Conservation (phyloP, 2,888 invertebrate genomes). For the Drosophila bunnanda region DNA sequence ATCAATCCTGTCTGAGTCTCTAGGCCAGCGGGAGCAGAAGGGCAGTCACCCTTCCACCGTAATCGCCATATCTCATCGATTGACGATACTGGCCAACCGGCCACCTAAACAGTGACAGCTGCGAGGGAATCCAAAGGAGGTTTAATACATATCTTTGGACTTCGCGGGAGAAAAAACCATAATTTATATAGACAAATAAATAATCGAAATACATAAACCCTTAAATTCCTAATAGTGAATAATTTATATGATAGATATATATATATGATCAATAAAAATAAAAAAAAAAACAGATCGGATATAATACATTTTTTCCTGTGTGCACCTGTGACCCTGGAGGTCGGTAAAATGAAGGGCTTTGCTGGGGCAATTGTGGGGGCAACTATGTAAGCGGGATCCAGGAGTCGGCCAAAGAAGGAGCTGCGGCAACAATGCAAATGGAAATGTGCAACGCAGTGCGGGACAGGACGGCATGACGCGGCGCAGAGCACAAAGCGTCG, state of each 20-base stretch:
- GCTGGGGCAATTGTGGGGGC: not conserved
- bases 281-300: not conserved
- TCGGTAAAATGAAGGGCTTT: not conserved
- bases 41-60: no score
- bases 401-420: conserved; percentile 2
- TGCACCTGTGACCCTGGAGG: not conserved
- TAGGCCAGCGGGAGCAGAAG: no score
- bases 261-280: not conserved
- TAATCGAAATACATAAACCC: no score
- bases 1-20: no score
- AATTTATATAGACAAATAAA: no score
- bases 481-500: conserved; percentile 47
- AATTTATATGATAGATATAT: not conserved
- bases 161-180: no score
- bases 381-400: conserved; percentile 12
- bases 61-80: no score
- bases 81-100: no score
- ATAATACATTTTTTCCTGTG: not conserved
- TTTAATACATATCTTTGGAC: no score
- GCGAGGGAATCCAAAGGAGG: no score
- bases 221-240: not conserved
- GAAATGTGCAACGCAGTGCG: conserved; percentile 54
- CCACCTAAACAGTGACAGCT: no score
- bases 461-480: conserved; percentile 10
- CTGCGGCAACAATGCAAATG: conserved; percentile 60